Base-by-base conservation (phyloP, 2,113 vertebrate genomes). In the Physeter macrocephalus region DNA sequence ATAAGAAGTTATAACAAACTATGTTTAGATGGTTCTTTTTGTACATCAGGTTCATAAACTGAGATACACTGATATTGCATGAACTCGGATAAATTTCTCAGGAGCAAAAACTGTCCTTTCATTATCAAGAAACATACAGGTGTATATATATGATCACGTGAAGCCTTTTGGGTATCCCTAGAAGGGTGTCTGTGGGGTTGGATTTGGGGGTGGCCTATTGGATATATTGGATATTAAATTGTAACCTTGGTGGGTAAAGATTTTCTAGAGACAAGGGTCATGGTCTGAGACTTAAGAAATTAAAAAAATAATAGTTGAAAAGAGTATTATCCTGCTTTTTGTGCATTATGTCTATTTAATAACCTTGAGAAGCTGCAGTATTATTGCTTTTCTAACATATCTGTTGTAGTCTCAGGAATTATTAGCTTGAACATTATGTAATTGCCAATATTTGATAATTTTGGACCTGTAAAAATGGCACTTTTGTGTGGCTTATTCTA, bases 241-340 rank as follows among this genome's bases (percentile, higher is more conserved):
- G 14, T 82, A n/a, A 7, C 36, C 94, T 81, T 66, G 27, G 15
- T 69, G 23, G 34, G 10, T 36, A 94, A 82, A 84, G 64, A 12
- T 59, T 94, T 96, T 88, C 66, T 87, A 43, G 66, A 75, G 43
- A 59, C 9, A 85, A 90, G 62, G 20, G 9, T 71, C 46, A 64
- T 66, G 18, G 61, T 84, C 21, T 88, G 49, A 93, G 57, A 90
- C 34, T 82, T 82, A 64, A 88, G 52, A 64, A 49, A 57, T 62
- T 57, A 49, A 39, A 69, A 97, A 94, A 83, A 82, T 93, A 69
- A 69, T 93, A 94, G 52, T 75, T 67, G 49, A 31, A 84, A 93
- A 84, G 75, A 66, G n/a, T 88, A 61, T 78, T 90, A 11, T 62
- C n/a, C 20, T 90, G 41, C 11, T 69, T 23, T 95, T 90, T 90